Percentiles rank a stretch among this genome's conserved stretches.
Conservation (phyloP, 2,113 vertebrate species). For the Leucopsar rothschildi region DNA sequence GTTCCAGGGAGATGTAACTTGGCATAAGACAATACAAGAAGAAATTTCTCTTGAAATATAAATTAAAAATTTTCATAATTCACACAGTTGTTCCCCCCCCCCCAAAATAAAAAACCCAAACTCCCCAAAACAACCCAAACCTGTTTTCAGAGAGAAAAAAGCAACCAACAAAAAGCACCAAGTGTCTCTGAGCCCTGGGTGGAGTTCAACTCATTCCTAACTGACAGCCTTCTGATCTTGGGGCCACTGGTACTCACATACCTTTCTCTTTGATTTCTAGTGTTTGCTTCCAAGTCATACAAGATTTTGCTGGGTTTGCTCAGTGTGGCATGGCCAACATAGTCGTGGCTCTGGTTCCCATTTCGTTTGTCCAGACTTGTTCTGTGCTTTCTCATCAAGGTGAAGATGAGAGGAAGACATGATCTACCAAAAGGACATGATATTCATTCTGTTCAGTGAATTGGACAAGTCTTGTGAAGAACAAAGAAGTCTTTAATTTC, state of each 20-base stretch:
- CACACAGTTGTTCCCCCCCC: not conserved
- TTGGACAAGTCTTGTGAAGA: not conserved
- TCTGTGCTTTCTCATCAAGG: not conserved
- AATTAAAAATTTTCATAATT: not conserved
- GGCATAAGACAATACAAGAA: not conserved
- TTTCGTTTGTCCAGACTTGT: not conserved
- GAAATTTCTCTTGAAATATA: not conserved
- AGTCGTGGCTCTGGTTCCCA: rapidly evolving
- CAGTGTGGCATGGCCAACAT: not conserved
- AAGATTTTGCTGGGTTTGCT: not conserved
- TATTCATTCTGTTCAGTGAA: not conserved
- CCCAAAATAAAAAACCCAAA: not conserved
- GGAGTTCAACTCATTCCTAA: not conserved
- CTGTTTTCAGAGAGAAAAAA: not conserved
- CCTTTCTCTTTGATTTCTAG: not conserved
- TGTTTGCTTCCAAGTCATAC: not conserved
- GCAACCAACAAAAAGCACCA: not conserved
- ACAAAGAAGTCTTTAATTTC: not conserved
- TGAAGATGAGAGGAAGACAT: not conserved
- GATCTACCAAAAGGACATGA: not conserved
- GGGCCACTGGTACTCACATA: not conserved
- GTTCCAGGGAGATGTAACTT: not conserved
- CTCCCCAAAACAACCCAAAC: not conserved
- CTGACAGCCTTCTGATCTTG: not conserved
- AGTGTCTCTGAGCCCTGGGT: not conserved